Evolutionary conservation across 2,797 vertebrate genomes (phyloP).

Genomic region (Arctocebus calabarensis): DNA sequence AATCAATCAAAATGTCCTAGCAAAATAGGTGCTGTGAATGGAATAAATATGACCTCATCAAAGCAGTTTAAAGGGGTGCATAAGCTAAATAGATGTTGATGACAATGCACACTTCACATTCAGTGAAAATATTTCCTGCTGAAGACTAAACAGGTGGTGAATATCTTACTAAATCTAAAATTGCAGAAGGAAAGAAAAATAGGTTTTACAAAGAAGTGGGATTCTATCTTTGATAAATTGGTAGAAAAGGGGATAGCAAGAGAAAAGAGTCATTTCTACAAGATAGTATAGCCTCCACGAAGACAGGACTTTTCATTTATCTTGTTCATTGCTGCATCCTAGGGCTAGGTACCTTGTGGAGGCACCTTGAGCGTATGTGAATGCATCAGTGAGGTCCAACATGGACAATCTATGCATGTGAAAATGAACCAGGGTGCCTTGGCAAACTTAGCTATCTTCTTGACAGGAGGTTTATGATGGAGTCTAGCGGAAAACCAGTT

Average conservation of each 20-base stretch:
- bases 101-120: neutral
- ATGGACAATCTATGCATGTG: neutral
- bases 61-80: neutral
- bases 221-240: neutral
- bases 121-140: neutral
- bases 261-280: neutral
- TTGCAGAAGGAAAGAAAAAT: neutral
- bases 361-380: neutral
- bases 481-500: neutral
- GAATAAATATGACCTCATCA: neutral
- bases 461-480: neutral
- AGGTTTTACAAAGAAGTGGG: neutral
- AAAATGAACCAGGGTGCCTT: neutral
- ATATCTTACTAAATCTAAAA: neutral
- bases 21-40: neutral
- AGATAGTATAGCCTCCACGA: neutral
- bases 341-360: neutral
- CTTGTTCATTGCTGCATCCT: neutral
- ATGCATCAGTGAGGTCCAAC: neutral
- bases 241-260: accelerated
- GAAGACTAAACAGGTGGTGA: neutral
- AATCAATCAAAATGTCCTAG: constrained; percentile 1
- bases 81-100: neutral
- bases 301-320: neutral
- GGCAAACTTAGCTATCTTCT: neutral